Evolutionary conservation across 2,113 vertebrate species (phyloP).

Genomic region (Eurystomus gularis): DNA sequence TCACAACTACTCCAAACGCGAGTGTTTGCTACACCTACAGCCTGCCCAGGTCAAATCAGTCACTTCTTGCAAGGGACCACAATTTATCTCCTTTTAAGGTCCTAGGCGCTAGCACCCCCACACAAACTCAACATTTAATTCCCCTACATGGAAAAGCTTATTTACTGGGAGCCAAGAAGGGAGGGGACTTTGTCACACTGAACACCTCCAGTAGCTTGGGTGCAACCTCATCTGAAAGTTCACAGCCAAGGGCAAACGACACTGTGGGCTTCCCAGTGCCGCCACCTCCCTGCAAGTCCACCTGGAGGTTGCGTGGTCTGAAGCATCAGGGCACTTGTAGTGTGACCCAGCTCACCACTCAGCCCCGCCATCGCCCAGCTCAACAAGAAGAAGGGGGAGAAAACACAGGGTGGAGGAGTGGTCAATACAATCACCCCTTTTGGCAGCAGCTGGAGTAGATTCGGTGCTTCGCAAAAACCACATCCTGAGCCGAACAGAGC

Average conservation of each 20-base stretch:
- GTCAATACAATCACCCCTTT: background rate
- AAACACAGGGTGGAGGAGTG: background rate
- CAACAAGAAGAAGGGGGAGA: rapidly evolving
- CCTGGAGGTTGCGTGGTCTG: background rate
- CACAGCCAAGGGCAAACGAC: background rate
- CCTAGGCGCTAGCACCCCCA: background rate
- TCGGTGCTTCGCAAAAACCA: background rate
- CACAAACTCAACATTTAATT: background rate
- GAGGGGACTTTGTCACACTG: background rate
- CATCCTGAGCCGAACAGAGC: background rate
- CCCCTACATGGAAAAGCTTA: background rate
- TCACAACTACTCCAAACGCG: background rate
- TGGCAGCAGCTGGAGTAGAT: background rate
- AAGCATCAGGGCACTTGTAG: background rate
- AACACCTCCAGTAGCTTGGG: background rate
- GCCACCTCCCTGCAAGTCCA: rapidly evolving
- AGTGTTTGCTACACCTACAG: background rate
- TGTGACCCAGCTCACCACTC: background rate
- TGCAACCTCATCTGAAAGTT: background rate
- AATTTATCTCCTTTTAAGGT: background rate
- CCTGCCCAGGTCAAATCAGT: background rate
- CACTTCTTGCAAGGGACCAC: background rate
- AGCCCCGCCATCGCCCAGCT: background rate
- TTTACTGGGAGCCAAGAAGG: background rate
- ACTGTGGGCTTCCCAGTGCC: background rate